These are phyloP conservation scores for Selenia dentaria DNA, from an alignment of 2,888 invertebrate genomes.

Conservation along the genomic window DNA sequence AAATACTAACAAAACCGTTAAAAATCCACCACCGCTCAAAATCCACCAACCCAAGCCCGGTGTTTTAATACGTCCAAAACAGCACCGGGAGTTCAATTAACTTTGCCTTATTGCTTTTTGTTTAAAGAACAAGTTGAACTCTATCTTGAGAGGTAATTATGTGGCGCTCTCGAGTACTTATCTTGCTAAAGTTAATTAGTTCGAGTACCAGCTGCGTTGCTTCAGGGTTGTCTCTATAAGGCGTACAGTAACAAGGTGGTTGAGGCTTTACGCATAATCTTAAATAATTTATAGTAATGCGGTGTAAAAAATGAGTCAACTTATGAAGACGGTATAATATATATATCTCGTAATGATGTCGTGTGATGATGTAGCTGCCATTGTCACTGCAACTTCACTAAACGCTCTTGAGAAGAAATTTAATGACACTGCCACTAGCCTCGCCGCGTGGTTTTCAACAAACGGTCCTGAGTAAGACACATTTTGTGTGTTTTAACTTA, in stretches of 20 bases:
- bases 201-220: slow-evolving; percentile 51
- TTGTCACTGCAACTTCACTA: no score
- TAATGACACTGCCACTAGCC: no score
- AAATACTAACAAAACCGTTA: no score
- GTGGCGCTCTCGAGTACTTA: slow-evolving; percentile 52
- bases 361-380: no score
- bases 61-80: slow-evolving; percentile 1
- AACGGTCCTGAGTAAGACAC: no score
- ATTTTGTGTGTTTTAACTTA: no score
- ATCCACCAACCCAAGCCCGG: no score
- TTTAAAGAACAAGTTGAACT: slow-evolving; percentile 35
- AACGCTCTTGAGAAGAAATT: no score
- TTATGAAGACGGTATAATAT: no score
- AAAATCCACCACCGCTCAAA: no score
- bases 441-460: no score
- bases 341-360: no score
- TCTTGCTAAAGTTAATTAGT: slow-evolving; percentile 71
- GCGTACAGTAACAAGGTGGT: background rate
- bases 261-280: slow-evolving; percentile 1
- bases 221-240: slow-evolving; percentile 9
- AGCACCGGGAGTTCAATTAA: slow-evolving; percentile 36
- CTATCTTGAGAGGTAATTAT: slow-evolving; percentile 50
- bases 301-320: background rate
- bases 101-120: slow-evolving; percentile 39
- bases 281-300: background rate